These are phyloP conservation scores for Papilio machaon DNA, from an alignment of 1,140 invertebrate genomes.

Conservation along the genomic window DNA sequence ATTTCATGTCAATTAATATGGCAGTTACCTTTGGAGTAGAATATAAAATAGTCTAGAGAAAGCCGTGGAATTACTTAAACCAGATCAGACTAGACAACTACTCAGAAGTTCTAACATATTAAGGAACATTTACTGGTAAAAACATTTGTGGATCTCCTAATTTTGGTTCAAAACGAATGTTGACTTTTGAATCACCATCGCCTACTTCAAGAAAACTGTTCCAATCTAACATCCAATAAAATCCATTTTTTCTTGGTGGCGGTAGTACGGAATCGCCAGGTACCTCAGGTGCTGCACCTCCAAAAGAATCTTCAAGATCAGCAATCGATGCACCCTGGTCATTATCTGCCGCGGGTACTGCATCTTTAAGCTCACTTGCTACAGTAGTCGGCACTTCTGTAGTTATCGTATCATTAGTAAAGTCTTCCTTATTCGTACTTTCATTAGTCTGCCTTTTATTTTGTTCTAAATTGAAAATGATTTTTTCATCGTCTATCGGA, in stretches of 20 bases:
- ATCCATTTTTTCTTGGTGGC: conserved; percentile 86
- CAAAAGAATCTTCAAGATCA: conserved; percentile 91
- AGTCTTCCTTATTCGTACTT: conserved; percentile 46
- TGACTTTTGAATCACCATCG: conserved; percentile 88
- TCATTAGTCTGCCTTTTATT: conserved; percentile 72
- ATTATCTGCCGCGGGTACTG: conserved; percentile 53
- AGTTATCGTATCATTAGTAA: conserved; percentile 44
- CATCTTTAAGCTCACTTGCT: conserved; percentile 48
- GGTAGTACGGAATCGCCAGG: conserved; percentile 84
- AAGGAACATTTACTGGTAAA: conserved; percentile 86
- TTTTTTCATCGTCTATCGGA: conserved; percentile 63
- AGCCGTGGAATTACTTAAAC: conserved; percentile 41
- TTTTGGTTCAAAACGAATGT: conserved; percentile 90
- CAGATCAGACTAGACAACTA: conserved; percentile 69
- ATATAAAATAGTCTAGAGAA: not conserved
- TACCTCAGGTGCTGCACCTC: conserved; percentile 82
- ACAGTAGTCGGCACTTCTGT: conserved; percentile 47
- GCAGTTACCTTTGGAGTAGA: conserved; percentile 1
- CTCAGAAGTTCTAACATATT: conserved; percentile 50
- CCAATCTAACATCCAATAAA: conserved; percentile 93
- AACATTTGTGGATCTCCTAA: conserved; percentile 90
- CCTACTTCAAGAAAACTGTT: conserved; percentile 92
- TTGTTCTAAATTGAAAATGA: conserved; percentile 68
- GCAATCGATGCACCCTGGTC: conserved; percentile 79
- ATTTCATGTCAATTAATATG: conserved; percentile 1